phyloP scores from a whole-genome alignment of 2,888 invertebrate species.

The Apamea sordens region DNA sequence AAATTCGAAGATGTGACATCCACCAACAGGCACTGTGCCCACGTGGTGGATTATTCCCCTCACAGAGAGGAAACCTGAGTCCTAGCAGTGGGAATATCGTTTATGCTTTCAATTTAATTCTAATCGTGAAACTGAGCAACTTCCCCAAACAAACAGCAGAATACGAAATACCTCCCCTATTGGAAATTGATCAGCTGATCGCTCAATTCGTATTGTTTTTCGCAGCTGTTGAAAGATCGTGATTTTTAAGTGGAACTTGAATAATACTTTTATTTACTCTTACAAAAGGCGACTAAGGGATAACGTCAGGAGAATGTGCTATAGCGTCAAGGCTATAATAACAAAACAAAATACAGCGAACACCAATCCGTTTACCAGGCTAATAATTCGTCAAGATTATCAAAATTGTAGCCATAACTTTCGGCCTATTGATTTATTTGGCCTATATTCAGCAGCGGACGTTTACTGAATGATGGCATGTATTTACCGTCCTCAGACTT shows the following conservation, averaged over 20 bases:
- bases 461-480: slow-evolving; percentile 31
- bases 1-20: background rate
- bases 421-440: slow-evolving; percentile 25
- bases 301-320: background rate
- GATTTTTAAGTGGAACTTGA: background rate
- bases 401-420: slow-evolving; percentile 13
- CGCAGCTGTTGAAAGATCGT: background rate
- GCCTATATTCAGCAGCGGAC: slow-evolving; percentile 31
- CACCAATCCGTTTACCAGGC: background rate
- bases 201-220: background rate
- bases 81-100: background rate
- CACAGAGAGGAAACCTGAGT: background rate
- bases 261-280: background rate
- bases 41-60: background rate
- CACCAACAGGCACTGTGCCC: background rate
- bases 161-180: no score
- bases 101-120: background rate
- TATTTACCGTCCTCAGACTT: slow-evolving; percentile 84
- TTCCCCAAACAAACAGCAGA: background rate
- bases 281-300: background rate
- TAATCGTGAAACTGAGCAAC: background rate
- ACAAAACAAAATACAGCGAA: slow-evolving; percentile 3
- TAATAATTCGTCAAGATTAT: background rate
- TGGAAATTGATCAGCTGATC: background rate
- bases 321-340: background rate